phyloP scores from a whole-genome alignment of 1,140 invertebrate species.

The Brachionus calyciflorus region DNA sequence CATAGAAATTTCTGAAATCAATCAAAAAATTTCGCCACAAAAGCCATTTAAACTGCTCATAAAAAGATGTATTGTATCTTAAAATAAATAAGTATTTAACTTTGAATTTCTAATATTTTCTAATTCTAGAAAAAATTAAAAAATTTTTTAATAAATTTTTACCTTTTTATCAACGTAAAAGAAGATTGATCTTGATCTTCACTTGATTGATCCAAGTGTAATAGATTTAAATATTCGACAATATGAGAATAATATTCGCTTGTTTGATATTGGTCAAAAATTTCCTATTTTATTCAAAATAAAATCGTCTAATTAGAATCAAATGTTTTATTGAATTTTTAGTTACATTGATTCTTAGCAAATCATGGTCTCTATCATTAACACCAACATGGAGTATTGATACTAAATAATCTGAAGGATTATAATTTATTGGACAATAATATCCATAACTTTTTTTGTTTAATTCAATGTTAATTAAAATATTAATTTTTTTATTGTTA shows the following conservation, averaged over 20 bases:
- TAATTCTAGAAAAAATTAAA: not conserved
- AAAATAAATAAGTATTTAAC: not conserved
- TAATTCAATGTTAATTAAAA: not conserved
- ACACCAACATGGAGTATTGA: conserved; percentile 83
- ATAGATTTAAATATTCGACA: not conserved
- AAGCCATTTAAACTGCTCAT: conserved; percentile 41
- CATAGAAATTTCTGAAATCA: not conserved
- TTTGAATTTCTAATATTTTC: not conserved
- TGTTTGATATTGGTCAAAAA: not conserved
- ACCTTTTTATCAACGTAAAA: too few relatives aligned
- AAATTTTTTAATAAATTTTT: too few relatives aligned
- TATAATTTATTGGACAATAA: conserved; percentile 72
- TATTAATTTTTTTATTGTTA: conserved; percentile 62
- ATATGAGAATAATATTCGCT: not conserved
- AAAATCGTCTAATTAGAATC: not conserved
- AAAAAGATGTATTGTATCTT: not conserved
- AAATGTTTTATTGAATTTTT: not conserved
- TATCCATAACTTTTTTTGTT: conserved; percentile 56
- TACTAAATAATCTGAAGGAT: conserved; percentile 90
- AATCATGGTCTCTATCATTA: conserved; percentile 69
- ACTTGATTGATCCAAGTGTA: not conserved
- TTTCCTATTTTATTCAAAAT: not conserved
- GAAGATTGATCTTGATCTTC: not conserved
- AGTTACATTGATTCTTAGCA: conserved; percentile 50
- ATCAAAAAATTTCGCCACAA: conserved; percentile 12